Conservation (phyloP, 2,888 invertebrate genomes). For the Pocota personata region DNA sequence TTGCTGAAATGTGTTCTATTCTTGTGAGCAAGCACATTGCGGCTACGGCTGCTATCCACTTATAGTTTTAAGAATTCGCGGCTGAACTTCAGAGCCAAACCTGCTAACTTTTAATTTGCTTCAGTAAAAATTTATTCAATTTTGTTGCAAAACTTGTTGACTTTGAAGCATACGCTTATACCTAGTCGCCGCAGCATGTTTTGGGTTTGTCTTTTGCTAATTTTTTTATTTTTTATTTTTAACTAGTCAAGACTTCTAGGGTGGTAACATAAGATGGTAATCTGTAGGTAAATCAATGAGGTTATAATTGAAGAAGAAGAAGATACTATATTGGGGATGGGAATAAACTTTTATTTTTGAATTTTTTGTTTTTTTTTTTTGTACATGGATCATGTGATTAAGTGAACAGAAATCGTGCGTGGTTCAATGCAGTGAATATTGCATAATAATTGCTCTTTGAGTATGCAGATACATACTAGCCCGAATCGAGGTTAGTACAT, state of each 20-base stretch:
- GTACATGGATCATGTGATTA: background rate
- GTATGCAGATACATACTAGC: background rate
- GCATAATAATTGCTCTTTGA: conserved; percentile 2
- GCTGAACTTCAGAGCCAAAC: conserved; percentile 53
- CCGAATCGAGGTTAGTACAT: background rate
- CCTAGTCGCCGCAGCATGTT: background rate
- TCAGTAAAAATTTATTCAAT: conserved; percentile 38
- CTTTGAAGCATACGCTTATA: conserved; percentile 43
- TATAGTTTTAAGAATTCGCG: conserved; percentile 27
- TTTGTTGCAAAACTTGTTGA: conserved; percentile 62
- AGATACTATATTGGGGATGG: conserved; percentile 9
- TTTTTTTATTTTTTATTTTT: background rate
- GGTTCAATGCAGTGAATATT: background rate
- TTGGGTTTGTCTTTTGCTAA: background rate
- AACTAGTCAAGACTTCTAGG: background rate
- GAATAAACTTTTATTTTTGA: background rate
- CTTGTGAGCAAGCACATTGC: conserved; percentile 17
- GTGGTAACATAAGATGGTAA: conserved; percentile 21
- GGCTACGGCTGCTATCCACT: conserved; percentile 1
- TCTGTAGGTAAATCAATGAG: background rate
- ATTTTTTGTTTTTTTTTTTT: background rate
- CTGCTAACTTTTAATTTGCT: conserved; percentile 40
- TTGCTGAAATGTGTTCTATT: conserved; percentile 61
- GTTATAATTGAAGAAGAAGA: background rate
- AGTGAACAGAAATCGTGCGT: background rate